A percentile compares a stretch with the other conserved stretches of the same genome.
Conservation (phyloP, 2,888 invertebrate species). For the Tipula unca region DNA sequence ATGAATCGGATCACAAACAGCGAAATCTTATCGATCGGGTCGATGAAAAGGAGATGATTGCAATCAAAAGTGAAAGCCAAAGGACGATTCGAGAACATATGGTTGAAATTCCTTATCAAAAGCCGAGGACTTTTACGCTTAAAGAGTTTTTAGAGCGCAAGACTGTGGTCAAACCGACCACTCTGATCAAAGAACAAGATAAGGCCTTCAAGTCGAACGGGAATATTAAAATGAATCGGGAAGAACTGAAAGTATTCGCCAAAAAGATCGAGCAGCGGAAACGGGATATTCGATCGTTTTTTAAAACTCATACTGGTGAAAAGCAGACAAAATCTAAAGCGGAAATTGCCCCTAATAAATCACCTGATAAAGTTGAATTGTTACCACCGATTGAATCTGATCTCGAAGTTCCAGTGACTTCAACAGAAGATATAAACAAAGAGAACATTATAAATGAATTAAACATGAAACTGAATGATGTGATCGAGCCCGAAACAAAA, state of each 20-base stretch:
- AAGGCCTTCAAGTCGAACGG: neutral
- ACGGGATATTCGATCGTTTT: neutral
- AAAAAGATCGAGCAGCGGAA: constrained; percentile 32
- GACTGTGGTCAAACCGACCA: neutral
- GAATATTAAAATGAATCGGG: constrained; percentile 56
- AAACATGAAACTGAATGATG: neutral
- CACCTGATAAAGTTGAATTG: constrained; percentile 49
- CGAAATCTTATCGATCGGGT: constrained; percentile 29
- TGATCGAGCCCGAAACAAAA: neutral
- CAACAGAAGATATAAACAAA: constrained; percentile 20
- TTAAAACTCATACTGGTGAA: neutral
- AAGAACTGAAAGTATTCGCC: constrained; percentile 57
- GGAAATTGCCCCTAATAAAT: neutral
- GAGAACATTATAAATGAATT: neutral
- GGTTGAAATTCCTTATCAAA: constrained; percentile 70
- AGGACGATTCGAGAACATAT: constrained; percentile 63
- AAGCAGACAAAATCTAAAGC: neutral
- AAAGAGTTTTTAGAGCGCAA: constrained; percentile 60
- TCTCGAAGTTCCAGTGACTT: constrained; percentile 23
- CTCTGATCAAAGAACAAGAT: neutral
- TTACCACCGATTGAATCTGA: constrained; percentile 34
- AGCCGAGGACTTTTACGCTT: constrained; percentile 67
- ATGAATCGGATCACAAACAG: constrained; percentile 44
- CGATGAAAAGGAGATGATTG: constrained; percentile 52
- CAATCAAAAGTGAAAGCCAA: constrained; percentile 78